phyloP scores from a whole-genome alignment of 1,140 invertebrate species.

The Ptiloglossa arizonensis region DNA sequence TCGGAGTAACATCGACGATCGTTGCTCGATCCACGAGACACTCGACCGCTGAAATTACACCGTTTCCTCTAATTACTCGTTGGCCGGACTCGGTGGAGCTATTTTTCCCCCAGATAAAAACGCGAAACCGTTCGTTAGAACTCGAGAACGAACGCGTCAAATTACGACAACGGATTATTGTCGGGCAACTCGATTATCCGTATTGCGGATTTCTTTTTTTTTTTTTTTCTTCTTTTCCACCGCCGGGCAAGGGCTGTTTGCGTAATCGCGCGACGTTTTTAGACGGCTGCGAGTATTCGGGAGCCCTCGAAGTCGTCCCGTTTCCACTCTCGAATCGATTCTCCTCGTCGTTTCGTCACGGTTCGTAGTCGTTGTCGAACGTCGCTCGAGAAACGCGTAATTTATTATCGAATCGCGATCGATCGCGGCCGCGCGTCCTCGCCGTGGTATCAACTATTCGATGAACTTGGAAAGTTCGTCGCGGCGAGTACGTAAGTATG shows the following conservation, averaged over 20 bases:
- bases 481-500: background rate
- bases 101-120: constrained; percentile 20
- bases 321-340: too few species aligned
- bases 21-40: too few species aligned
- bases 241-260: too few species aligned
- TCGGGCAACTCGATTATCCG: background rate
- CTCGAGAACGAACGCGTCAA: background rate
- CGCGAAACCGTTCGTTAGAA: background rate
- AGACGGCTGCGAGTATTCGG: too few species aligned
- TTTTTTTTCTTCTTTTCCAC: too few species aligned
- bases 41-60: too few species aligned
- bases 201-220: too few species aligned
- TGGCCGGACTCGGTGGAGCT: background rate
- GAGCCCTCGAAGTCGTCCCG: too few species aligned
- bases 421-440: background rate
- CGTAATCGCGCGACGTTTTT: background rate
- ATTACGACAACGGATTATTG: background rate
- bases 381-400: background rate
- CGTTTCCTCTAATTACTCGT: constrained; percentile 12
- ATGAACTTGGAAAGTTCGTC: constrained; percentile 6
- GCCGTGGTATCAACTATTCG: constrained; percentile 24
- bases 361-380: too few species aligned
- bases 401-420: constrained; percentile 3
- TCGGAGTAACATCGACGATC: too few species aligned
- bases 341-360: too few species aligned